A percentile compares a stretch with the other conserved stretches of the same genome.
phyloP scores from a whole-genome alignment of 2,888 invertebrate genomes.

The Bombylius major region DNA sequence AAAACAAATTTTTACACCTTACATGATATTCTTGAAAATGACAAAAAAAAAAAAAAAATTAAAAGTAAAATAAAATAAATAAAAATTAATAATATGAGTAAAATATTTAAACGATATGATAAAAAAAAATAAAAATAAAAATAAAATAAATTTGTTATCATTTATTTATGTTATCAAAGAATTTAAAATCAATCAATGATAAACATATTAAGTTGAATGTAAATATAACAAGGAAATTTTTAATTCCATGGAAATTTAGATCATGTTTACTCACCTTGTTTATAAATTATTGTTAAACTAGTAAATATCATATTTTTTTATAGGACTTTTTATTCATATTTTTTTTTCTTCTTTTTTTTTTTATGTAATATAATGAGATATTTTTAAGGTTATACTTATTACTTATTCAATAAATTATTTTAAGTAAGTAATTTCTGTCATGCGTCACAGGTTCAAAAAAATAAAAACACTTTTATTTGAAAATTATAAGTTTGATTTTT shows the following conservation, averaged over 20 bases:
- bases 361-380: no score
- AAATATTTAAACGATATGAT: neutral
- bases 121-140: neutral
- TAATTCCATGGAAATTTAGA: neutral
- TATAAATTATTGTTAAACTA: no score
- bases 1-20: constrained; percentile 11
- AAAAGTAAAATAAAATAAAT: neutral
- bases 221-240: neutral
- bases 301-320: no score
- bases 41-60: neutral
- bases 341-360: no score
- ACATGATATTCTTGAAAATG: neutral
- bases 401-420: no score
- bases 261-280: neutral
- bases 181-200: neutral
- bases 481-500: no score
- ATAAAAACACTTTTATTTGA: no score
- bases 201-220: neutral
- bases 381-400: no score
- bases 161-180: neutral
- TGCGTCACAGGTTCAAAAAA: no score
- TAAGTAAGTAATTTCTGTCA: no score
- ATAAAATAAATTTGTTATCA: neutral
- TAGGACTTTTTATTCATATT: no score
- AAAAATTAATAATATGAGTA: neutral